Base-by-base conservation (phyloP, 2,113 vertebrate species). In the Heloderma charlesbogerti region DNA sequence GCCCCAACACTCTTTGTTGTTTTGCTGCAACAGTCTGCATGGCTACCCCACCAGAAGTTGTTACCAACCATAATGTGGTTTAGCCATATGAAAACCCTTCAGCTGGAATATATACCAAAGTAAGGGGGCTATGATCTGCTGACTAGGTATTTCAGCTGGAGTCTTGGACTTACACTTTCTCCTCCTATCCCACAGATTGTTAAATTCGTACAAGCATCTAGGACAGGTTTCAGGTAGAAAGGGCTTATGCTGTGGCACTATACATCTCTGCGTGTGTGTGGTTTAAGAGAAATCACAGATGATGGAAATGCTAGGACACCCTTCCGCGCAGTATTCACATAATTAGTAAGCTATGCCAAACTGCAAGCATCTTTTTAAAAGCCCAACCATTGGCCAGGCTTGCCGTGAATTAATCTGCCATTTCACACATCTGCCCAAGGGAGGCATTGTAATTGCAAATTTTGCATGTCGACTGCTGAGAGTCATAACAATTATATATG, bases 391-490 rank as follows among this genome's bases (percentile, higher is more conserved):
- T 60, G 95, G 95, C 96, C 84, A 95, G 90, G 96, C 92, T 93
- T 95, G 94, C 93, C 91, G 96, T 95, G 94, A 97, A 97, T 97
- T 97, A 97, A 97, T 96, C 97, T 96, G 93, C 94, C 96, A 97
- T 97, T 97, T 97, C 96, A 97, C 95, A 97, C 94, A 97, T 96
- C 95, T 96, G 96, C 97, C 97, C 96, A 97, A 97, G 97, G 97
- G 96, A 96, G 95, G 97, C 94, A 97, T 96, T 96, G 96, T 97
- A 98, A 98, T 97, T 98, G 95, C 95, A 97, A 97, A 97, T 97
- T 96, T 96, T 97, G 97, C 96, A 97, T 92, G 94, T 96, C 95
- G 95, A 97, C 97, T 97, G 97, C 97, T 98, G 98, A 98, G 97
- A 97, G 95, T 97, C 96, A 93, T 96, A 96, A 94, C 96, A 97